A percentile compares a stretch with the other conserved stretches of the same genome.
Evolutionary conservation across 2,888 invertebrate species (phyloP).

Genomic region (Metopia argyrocephala): DNA sequence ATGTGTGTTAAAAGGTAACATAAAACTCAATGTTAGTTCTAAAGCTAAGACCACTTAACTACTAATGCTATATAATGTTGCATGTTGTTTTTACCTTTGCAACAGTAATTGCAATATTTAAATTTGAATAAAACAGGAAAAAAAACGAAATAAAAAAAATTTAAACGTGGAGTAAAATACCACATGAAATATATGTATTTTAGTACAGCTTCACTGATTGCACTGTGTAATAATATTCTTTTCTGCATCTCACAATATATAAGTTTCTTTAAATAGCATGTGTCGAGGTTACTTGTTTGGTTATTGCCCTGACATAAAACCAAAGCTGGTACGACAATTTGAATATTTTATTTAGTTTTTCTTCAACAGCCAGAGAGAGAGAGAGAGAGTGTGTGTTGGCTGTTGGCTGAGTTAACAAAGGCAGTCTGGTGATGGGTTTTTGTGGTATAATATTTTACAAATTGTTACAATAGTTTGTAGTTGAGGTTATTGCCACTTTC

Average conservation of each 20-base stretch:
- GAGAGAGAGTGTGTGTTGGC: not conserved
- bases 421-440: not conserved
- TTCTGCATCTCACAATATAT: no score
- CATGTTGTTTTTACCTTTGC: not conserved
- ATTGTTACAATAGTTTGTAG: not conserved
- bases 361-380: not conserved
- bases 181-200: no score
- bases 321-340: slow-evolving; percentile 1
- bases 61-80: slow-evolving; percentile 28
- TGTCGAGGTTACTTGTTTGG: not conserved
- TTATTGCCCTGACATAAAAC: not conserved
- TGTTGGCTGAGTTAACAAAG: not conserved
- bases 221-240: not conserved
- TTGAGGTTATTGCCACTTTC: not conserved
- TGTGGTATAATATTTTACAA: not conserved
- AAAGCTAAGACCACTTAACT: slow-evolving; percentile 47
- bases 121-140: not conserved
- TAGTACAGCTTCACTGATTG: not conserved
- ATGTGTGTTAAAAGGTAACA: slow-evolving; percentile 14
- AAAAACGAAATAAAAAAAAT: not conserved
- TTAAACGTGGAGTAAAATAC: no score
- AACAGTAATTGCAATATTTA: not conserved
- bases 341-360: not conserved
- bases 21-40: slow-evolving; percentile 42
- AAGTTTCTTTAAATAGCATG: not conserved